Evolutionary conservation across 2,888 invertebrate genomes (phyloP).

Genomic region (Petrophora chlorosata): DNA sequence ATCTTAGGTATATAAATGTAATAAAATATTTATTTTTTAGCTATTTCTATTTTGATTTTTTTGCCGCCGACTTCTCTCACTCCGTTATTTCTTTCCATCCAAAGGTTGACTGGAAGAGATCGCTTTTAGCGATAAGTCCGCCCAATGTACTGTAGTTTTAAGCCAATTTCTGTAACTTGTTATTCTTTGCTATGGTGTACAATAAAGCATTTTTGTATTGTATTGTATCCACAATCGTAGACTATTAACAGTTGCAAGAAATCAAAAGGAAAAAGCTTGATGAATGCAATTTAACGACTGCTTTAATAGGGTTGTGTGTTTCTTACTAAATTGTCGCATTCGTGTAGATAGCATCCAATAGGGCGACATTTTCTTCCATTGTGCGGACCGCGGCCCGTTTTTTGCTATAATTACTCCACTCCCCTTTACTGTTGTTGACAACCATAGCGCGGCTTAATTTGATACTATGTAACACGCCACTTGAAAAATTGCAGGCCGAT

Average conservation of each 20-base stretch:
- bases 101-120: too few relatives aligned
- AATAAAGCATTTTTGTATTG: too few relatives aligned
- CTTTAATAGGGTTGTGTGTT: constrained; percentile 60
- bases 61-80: too few relatives aligned
- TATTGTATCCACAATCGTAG: too few relatives aligned
- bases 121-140: too few relatives aligned
- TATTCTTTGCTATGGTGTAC: too few relatives aligned
- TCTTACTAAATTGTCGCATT: constrained; percentile 61
- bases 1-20: too few relatives aligned
- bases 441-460: constrained; percentile 39
- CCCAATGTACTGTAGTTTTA: too few relatives aligned
- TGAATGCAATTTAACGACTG: constrained; percentile 61
- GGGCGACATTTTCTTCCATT: constrained; percentile 49
- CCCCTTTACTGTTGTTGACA: constrained; percentile 49
- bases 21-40: too few relatives aligned
- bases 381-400: constrained; percentile 40
- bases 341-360: constrained; percentile 45
- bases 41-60: too few relatives aligned
- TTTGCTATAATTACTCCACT: constrained; percentile 43
- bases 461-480: constrained; percentile 38
- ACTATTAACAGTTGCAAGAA: constrained; percentile 38
- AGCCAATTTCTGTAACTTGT: too few relatives aligned
- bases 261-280: constrained; percentile 51
- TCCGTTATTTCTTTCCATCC: too few relatives aligned
- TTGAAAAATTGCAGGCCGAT: constrained; percentile 23